Conservation (phyloP, 2,888 invertebrate genomes). For the Dasysyrphus tricinctus region DNA sequence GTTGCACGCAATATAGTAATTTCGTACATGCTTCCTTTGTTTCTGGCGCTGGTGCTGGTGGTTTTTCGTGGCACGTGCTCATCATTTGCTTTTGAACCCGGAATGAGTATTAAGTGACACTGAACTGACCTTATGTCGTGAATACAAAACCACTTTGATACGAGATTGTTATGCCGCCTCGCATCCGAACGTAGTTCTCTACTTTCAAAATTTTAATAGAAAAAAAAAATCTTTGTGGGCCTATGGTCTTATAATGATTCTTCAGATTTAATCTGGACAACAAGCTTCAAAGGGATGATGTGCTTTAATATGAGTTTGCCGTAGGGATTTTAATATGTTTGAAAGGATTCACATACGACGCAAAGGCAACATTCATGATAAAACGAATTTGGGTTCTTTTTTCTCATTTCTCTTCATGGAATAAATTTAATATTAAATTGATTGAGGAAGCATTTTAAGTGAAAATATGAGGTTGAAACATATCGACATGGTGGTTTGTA, state of each 20-base stretch:
- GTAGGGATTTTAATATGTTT: neutral
- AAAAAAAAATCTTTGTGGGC: neutral
- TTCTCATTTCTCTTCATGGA: neutral
- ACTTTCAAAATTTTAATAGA: neutral
- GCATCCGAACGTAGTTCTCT: neutral
- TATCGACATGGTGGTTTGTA: neutral
- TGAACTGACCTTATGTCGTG: constrained; percentile 6
- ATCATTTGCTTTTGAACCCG: constrained; percentile 25
- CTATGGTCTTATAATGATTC: neutral
- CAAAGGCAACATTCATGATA: neutral
- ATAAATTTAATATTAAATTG: neutral
- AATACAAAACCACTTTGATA: neutral
- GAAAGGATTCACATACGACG: neutral
- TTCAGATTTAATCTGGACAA: neutral
- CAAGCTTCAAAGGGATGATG: neutral
- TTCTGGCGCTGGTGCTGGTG: too few relatives aligned
- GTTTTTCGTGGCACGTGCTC: constrained; percentile 3
- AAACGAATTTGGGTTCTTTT: neutral
- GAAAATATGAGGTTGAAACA: neutral
- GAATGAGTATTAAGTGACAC: neutral
- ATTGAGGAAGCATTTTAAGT: neutral
- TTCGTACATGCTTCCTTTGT: constrained; percentile 9
- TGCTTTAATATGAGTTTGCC: neutral
- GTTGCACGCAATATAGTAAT: constrained; percentile 9
- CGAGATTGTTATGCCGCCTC: neutral